Evolutionary conservation across 2,797 vertebrate species (phyloP).

Genomic region (Chaetophractus vellerosus): DNA sequence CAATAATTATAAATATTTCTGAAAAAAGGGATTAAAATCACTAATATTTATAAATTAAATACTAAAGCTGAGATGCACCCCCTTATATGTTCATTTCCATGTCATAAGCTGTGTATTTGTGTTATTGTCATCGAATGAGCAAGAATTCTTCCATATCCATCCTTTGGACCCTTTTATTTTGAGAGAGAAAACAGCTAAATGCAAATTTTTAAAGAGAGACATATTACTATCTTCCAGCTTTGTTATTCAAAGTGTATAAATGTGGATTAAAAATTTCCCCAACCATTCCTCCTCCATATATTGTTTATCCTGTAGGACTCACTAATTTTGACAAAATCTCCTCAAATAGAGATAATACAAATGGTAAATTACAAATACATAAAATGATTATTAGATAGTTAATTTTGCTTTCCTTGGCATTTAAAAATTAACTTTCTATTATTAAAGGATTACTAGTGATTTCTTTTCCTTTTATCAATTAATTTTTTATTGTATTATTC

Average conservation of each 20-base stretch:
- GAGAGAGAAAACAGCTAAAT: background rate
- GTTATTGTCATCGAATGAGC: background rate
- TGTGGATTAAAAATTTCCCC: background rate
- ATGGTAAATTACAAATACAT: background rate
- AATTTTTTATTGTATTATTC: background rate
- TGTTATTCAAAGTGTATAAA: background rate
- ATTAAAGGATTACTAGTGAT: background rate
- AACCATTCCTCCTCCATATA: background rate
- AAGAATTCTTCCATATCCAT: background rate
- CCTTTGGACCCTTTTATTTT: background rate
- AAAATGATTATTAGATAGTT: background rate
- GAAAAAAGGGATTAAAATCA: conserved; percentile 10
- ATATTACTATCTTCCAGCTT: background rate
- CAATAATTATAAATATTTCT: background rate
- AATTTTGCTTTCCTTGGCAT: background rate
- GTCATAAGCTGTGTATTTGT: background rate
- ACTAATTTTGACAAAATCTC: background rate
- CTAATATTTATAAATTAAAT: conserved; percentile 25
- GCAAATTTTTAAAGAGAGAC: background rate
- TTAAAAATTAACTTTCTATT: background rate
- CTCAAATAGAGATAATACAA: background rate
- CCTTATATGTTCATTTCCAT: background rate
- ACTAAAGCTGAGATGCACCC: background rate
- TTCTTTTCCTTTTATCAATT: background rate
- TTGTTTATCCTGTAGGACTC: background rate